Conservation (phyloP, 1,140 invertebrate species). For the Prorops nasuta region DNA sequence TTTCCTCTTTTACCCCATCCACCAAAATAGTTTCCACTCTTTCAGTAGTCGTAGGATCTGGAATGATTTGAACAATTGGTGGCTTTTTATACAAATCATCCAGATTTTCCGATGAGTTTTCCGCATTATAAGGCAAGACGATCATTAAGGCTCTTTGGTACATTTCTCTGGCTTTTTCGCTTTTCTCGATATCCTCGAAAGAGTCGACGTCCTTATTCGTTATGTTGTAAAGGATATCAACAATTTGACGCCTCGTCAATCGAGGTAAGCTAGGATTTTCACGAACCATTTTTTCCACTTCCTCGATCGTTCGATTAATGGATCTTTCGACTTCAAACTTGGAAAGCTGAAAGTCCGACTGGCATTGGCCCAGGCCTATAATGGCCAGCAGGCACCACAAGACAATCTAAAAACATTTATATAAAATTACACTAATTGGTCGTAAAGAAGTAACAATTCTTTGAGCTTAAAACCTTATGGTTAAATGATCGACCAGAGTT, state of each 20-base stretch:
- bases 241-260: constrained; percentile 60
- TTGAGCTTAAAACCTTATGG: no score
- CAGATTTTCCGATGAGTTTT: constrained; percentile 48
- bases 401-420: constrained; percentile 21
- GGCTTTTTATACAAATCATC: constrained; percentile 59
- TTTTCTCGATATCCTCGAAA: constrained; percentile 45
- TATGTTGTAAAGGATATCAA: constrained; percentile 62
- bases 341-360: constrained; percentile 30
- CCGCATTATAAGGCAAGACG: constrained; percentile 57
- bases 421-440: no score
- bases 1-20: constrained; percentile 22
- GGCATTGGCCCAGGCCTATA: constrained; percentile 29
- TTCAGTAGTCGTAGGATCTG: constrained; percentile 18
- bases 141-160: constrained; percentile 60
- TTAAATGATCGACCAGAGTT: no score
- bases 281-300: constrained; percentile 61
- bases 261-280: constrained; percentile 59
- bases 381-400: constrained; percentile 39
- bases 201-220: constrained; percentile 55
- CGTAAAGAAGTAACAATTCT: no score
- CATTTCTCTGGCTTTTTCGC: constrained; percentile 50
- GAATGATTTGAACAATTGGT: constrained; percentile 56
- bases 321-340: constrained; percentile 43
- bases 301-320: constrained; percentile 61
- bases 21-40: constrained; percentile 18